Base-by-base conservation (phyloP, 2,113 vertebrate genomes). In the Melospiza georgiana region DNA sequence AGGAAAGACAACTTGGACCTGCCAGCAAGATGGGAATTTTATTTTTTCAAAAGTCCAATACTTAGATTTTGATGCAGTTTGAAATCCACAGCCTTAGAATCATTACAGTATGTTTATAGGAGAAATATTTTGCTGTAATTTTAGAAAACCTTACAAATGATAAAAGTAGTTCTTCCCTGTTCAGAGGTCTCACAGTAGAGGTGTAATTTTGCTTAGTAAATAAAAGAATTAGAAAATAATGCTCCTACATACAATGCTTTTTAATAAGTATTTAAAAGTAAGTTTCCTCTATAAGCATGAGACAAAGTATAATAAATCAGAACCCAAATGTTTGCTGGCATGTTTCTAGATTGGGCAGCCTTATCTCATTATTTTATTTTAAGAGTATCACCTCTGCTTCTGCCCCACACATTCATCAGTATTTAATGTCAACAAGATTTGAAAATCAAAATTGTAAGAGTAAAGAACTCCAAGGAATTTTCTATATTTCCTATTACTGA, bases 351-450 rank as follows among this genome's bases (percentile, higher is more conserved):
- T 37, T 65, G 49, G 71, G 17, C 41, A 78, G 15, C 46, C 41
- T 74, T 77, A 74, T 80, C 11, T 72, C 39, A n/a, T 75, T 55
- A 37, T 73, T 31, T 33, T 65, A 0, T 24, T 68, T 74, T 31
- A 55, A 55, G 51, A 63, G 9, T 55, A 49, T 83, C 6, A 12
- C 67, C 25, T 74, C 66, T 87, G 35, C 39, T 21, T 79, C 30
- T 0, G 0, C 17, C 22, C 20, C 18, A 37, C 51, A 39, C 4
- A 19, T 81, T 89, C 15, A 73, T 28, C n/a, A 44, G 23, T 74
- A 62, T 83, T 91, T 93, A 65, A 48, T 75, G 52, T 84, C 85
- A 78, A 6, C 74, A 81, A 80, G 30, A 62, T 72, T 84, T 89
- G 49, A 85, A 89, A 83, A 80, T 88, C 28, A 76, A 72, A 91